Evolutionary conservation across 2,888 invertebrate genomes (phyloP).

Genomic region (Frankliniella intonsa): DNA sequence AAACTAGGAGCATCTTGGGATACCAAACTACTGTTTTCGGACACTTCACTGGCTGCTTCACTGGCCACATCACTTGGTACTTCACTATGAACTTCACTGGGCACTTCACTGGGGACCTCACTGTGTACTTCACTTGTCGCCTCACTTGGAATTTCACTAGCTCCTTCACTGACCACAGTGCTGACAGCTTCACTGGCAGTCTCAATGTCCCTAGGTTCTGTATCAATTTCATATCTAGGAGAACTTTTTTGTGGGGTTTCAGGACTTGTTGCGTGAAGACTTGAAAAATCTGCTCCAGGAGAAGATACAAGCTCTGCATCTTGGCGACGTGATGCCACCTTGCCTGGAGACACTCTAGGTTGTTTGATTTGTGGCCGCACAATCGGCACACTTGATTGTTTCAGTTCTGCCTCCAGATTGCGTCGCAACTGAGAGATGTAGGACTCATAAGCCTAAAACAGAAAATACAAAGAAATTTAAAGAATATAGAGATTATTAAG

Average conservation of each 20-base stretch:
- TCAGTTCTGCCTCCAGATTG: slow-evolving; percentile 41
- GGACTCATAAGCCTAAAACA: slow-evolving; percentile 41
- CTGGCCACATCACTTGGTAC: slow-evolving; percentile 13
- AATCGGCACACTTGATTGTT: slow-evolving; percentile 38
- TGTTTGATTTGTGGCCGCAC: slow-evolving; percentile 49
- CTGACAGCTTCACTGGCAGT: background rate
- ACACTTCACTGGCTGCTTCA: slow-evolving; percentile 9
- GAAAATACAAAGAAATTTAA: slow-evolving; percentile 25
- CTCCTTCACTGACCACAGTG: background rate
- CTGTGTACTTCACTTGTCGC: background rate
- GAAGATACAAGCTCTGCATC: background rate
- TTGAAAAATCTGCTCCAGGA: background rate
- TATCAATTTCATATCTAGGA: background rate
- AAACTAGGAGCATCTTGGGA: slow-evolving; percentile 9
- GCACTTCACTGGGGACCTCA: background rate
- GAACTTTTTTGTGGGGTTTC: background rate
- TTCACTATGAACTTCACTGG: background rate
- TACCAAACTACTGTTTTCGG: slow-evolving; percentile 12
- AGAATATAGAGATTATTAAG: background rate
- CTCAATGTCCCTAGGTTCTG: background rate
- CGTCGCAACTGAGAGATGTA: slow-evolving; percentile 41
- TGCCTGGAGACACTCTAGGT: slow-evolving; percentile 41
- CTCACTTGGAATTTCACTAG: background rate
- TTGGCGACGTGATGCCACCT: slow-evolving; percentile 27
- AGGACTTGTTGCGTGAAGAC: background rate